phyloP scores from a whole-genome alignment of 2,113 vertebrate genomes.

The Psophia crepitans region DNA sequence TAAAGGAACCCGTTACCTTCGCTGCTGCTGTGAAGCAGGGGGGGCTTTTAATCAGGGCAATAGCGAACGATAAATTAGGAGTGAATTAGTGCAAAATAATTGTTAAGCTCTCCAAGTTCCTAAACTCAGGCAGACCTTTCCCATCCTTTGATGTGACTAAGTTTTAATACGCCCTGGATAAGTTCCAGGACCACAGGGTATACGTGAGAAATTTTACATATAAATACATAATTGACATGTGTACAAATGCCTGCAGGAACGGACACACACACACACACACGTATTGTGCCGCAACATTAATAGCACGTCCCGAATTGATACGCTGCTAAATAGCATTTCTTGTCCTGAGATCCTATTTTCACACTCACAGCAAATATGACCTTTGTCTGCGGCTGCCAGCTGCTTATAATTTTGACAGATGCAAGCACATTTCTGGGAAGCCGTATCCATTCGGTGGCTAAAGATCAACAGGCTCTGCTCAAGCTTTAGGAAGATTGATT shows the following conservation, averaged over 20 bases:
- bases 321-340: slow-evolving; percentile 77
- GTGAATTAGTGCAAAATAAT: background rate
- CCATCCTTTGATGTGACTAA: slow-evolving; percentile 5
- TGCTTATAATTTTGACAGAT: slow-evolving; percentile 79
- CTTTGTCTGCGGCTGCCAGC: slow-evolving; percentile 77
- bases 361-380: slow-evolving; percentile 77
- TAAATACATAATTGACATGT: background rate
- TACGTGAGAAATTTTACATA: background rate
- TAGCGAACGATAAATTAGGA: background rate
- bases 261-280: background rate
- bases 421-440: slow-evolving; percentile 80
- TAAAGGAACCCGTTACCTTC: background rate
- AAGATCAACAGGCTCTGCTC: slow-evolving; percentile 69
- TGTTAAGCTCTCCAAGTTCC: background rate
- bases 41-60: background rate
- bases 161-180: background rate
- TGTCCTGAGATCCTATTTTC: slow-evolving; percentile 82
- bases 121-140: background rate
- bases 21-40: background rate
- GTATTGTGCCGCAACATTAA: background rate
- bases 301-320: slow-evolving; percentile 47
- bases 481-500: slow-evolving; percentile 75
- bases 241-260: background rate
- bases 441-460: slow-evolving; percentile 60
- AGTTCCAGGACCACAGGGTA: background rate